Evolutionary conservation across 2,797 vertebrate species (phyloP).

Genomic region (Pogonophryne albipinna): DNA sequence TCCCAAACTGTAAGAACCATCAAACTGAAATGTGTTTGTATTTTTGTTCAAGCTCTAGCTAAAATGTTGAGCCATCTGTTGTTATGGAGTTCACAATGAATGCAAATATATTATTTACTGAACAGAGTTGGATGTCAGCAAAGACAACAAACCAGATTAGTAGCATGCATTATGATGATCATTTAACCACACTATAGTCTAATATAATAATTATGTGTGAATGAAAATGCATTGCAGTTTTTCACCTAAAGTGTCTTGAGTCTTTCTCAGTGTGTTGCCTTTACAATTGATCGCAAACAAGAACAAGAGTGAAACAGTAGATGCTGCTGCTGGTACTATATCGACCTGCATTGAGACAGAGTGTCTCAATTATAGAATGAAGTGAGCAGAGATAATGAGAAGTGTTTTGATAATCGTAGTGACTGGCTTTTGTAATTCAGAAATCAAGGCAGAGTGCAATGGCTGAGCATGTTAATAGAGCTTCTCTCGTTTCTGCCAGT

Average conservation of each 20-base stretch:
- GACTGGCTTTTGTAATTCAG: constrained; percentile 64
- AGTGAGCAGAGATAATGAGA: constrained; percentile 67
- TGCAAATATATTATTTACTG: too few species aligned
- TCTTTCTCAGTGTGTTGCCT: constrained; percentile 15
- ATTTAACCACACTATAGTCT: constrained; percentile 3
- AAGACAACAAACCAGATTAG: too few species aligned
- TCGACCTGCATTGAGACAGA: constrained; percentile 48
- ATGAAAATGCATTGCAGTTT: constrained; percentile 14
- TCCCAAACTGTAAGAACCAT: too few species aligned
- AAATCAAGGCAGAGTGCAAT: constrained; percentile 52
- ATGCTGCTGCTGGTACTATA: constrained; percentile 28
- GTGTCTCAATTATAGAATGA: constrained; percentile 54
- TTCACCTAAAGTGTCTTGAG: background rate
- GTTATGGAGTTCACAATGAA: too few species aligned
- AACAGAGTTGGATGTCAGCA: too few species aligned
- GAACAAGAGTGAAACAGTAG: constrained; percentile 31
- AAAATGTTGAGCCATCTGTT: too few species aligned
- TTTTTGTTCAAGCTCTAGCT: too few species aligned
- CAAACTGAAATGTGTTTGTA: too few species aligned
- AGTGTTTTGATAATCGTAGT: constrained; percentile 55
- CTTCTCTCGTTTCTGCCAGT: constrained; percentile 62
- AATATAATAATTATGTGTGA: background rate
- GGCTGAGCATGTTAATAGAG: constrained; percentile 71
- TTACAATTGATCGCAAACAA: constrained; percentile 26
- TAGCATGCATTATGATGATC: background rate